Conservation (phyloP, 2,797 vertebrate genomes). For the Varecia variegata region DNA sequence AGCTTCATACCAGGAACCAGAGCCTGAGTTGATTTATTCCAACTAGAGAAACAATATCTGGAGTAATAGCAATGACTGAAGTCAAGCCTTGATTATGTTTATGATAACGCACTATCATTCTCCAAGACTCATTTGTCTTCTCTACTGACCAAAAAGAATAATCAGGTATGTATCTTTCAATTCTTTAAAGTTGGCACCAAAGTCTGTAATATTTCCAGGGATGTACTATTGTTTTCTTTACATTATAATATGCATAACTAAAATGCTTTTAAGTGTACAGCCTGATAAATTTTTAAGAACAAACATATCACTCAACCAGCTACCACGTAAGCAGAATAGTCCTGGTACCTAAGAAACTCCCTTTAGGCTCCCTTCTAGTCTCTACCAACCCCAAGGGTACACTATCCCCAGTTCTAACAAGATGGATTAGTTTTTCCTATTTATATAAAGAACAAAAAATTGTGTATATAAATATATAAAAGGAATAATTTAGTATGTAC, state of each 20-base stretch:
- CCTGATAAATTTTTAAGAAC: neutral
- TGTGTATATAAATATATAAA: neutral
- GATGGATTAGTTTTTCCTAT: neutral
- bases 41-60: slow-evolving; percentile 4
- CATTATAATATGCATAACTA: neutral
- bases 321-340: neutral
- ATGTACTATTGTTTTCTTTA: neutral
- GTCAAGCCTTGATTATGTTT: neutral
- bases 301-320: neutral
- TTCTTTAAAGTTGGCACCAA: neutral
- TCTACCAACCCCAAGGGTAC: neutral
- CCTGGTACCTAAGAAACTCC: neutral
- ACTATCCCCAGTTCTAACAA: neutral
- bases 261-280: neutral
- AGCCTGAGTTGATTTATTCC: neutral
- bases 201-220: neutral
- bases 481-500: neutral
- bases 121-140: neutral
- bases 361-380: neutral
- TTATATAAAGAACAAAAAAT: neutral
- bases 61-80: slow-evolving; percentile 21
- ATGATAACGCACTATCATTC: neutral
- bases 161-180: neutral
- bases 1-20: neutral
- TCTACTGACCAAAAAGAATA: neutral